Evolutionary conservation across 2,888 invertebrate species (phyloP), one percentile per base, ranked within the genome.

Genomic region (Venustoraphidia nigricollis): DNA sequence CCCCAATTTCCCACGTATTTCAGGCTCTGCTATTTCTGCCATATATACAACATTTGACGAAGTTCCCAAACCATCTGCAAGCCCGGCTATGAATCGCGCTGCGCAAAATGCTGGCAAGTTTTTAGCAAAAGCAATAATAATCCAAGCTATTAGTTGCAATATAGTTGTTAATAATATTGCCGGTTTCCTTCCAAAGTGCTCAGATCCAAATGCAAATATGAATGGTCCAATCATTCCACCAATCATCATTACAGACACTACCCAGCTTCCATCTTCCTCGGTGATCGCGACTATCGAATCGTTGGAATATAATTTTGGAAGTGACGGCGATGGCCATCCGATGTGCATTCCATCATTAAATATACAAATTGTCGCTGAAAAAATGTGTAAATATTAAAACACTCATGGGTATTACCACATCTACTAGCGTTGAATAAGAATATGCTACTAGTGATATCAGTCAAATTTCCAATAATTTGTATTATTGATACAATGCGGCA

Each of bases 1-100:
- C 9, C 79, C 76, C 50, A 79, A 70, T 45, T 77, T 74, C 37
- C 77, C 78, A 34, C 78, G 61, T 35, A 73, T 66, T 13, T 69
- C 66, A 34, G 72, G 71, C 44, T 75, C 71, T 0, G 76, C 68
- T 41, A 75, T 74, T 61, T 79, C 79, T 3, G 72, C 73, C 10
- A 77, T 65, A 58, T 77, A 79, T 55, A 77, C 71, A 0, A 76
- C 73, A 5, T 70, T 64, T 2, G 69, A 66, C 6, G 63, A 62
- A 47, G 61, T 63, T 13, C 62, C 50, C 8, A 59, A 60, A 5
- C 63, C 62, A 50, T 55, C 77, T 3, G 77, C 76, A 9, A 78
- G 65, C 1, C 81, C 80, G 45, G 74, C 73, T 62, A 76, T 71
- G 66, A 76, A 47, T 36, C 47, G 17, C 9, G 47, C 47, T 17